Evolutionary conservation across 2,888 invertebrate genomes (phyloP).

Genomic region (Tridacna gigas): DNA sequence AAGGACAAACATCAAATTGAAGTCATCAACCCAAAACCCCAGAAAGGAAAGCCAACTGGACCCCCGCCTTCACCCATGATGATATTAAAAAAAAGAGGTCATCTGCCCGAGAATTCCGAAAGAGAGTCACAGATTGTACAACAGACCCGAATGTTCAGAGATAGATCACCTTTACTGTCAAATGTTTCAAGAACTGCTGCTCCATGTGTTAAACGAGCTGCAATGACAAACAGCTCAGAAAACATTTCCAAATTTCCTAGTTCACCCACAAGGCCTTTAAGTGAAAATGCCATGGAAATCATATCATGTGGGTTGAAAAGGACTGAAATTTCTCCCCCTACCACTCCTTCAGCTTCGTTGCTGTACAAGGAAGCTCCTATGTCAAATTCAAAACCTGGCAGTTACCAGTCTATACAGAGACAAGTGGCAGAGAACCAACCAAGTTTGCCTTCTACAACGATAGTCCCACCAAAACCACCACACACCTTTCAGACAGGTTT

Average conservation of each 20-base stretch:
- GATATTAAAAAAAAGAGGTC: constrained; percentile 18
- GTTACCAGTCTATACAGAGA: not conserved
- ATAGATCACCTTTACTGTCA: not conserved
- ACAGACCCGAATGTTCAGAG: not conserved
- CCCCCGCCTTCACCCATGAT: constrained; percentile 59
- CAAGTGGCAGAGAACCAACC: not conserved
- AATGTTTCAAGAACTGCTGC: too few relatives aligned
- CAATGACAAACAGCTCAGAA: too few relatives aligned
- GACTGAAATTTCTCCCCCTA: constrained; percentile 47
- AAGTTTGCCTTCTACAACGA: not conserved
- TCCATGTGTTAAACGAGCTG: too few relatives aligned
- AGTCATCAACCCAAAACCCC: not conserved
- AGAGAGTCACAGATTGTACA: too few relatives aligned
- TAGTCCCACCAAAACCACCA: not conserved
- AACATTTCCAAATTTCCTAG: too few relatives aligned
- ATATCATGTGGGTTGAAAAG: constrained; percentile 43
- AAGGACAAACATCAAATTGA: not conserved
- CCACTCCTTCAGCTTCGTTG: not conserved
- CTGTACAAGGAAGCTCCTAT: not conserved
- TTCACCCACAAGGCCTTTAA: too few relatives aligned
- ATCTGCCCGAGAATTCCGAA: too few relatives aligned
- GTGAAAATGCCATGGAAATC: constrained; percentile 50
- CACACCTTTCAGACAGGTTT: not conserved
- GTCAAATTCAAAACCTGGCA: not conserved
- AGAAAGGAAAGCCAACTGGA: constrained; percentile 32